phyloP scores from a whole-genome alignment of 2,113 vertebrate species.

The Semicossyphus pulcher region DNA sequence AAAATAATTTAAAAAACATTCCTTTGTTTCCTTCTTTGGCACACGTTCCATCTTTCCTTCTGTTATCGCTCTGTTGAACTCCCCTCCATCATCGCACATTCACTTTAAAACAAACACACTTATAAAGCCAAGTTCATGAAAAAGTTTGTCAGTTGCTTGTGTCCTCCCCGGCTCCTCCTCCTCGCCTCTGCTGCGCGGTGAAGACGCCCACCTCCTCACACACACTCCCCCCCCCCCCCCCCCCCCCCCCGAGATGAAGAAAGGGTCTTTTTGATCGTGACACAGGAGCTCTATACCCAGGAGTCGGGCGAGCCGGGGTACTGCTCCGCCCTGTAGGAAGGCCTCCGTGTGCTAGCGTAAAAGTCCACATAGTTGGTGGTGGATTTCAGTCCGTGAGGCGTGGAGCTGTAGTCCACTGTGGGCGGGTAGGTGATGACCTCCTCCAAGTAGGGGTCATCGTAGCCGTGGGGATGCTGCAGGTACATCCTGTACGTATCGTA shows the following conservation, averaged over 20 bases:
- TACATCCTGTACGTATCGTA: constrained; percentile 95
- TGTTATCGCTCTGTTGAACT: constrained; percentile 62
- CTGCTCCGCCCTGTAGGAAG: constrained; percentile 94
- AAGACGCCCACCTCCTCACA: too few relatives aligned
- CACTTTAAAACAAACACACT: constrained; percentile 73
- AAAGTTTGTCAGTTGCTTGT: constrained; percentile 37
- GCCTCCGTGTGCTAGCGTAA: constrained; percentile 94
- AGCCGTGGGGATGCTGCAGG: constrained; percentile 93
- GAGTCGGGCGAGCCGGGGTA: constrained; percentile 98
- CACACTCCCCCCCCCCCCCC: too few relatives aligned
- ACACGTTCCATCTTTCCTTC: constrained; percentile 88
- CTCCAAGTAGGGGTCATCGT: constrained; percentile 92
- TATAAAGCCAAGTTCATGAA: constrained; percentile 77
- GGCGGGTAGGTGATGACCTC: constrained; percentile 92
- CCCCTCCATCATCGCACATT: constrained; percentile 61
- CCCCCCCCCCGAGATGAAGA: too few relatives aligned
- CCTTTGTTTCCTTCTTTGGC: constrained; percentile 87
- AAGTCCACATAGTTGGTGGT: constrained; percentile 97
- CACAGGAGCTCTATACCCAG: constrained; percentile 88
- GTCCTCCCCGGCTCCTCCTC: constrained; percentile 1
- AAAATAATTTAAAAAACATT: constrained; percentile 69
- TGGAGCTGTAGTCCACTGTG: constrained; percentile 88
- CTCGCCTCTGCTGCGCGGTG: background rate
- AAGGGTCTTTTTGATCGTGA: too few relatives aligned
- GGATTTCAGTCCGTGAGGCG: constrained; percentile 92